Conservation (phyloP, 2,888 invertebrate species). For the Phaonia tiefii region DNA sequence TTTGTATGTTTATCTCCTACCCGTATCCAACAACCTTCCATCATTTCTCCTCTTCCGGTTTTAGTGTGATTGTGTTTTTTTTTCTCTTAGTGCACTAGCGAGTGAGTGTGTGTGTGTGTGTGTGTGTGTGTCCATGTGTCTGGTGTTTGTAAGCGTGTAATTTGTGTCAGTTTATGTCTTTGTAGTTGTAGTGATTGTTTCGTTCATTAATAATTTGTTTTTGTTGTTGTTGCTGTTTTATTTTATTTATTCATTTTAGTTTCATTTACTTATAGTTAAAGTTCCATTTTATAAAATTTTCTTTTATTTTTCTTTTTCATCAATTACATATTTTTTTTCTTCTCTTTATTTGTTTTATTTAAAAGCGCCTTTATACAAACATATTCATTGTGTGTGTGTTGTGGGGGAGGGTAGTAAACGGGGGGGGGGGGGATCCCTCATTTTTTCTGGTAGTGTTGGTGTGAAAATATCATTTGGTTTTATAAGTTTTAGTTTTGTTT, state of each 20-base stretch:
- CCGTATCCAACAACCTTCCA: no score
- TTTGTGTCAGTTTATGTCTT: slow-evolving; percentile 41
- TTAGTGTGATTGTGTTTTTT: slow-evolving; percentile 4
- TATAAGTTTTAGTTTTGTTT: slow-evolving; percentile 55
- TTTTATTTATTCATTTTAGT: slow-evolving; percentile 50
- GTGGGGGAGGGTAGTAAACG: slow-evolving; percentile 29
- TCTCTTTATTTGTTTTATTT: slow-evolving; percentile 38
- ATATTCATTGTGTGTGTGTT: slow-evolving; percentile 48
- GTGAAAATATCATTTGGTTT: slow-evolving; percentile 70
- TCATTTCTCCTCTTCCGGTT: no score
- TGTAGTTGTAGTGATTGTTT: slow-evolving; percentile 64
- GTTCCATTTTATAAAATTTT: slow-evolving; percentile 69
- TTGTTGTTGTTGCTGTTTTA: slow-evolving; percentile 40
- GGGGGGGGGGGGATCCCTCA: no score
- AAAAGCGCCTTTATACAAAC: slow-evolving; percentile 69
- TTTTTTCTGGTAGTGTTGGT: slow-evolving; percentile 28
- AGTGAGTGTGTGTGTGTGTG: slow-evolving; percentile 29
- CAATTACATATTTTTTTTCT: slow-evolving; percentile 63
- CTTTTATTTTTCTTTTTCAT: slow-evolving; percentile 61
- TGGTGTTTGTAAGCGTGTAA: no score
- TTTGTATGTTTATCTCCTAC: no score
- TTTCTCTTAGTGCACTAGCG: slow-evolving; percentile 3
- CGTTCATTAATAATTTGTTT: slow-evolving; percentile 40
- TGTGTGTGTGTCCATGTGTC: slow-evolving; percentile 4
- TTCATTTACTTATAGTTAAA: slow-evolving; percentile 68